Evolutionary conservation across 2,113 vertebrate species (phyloP), one percentile per base, ranked within the genome.

Genomic region (Litocranius walleri): DNA sequence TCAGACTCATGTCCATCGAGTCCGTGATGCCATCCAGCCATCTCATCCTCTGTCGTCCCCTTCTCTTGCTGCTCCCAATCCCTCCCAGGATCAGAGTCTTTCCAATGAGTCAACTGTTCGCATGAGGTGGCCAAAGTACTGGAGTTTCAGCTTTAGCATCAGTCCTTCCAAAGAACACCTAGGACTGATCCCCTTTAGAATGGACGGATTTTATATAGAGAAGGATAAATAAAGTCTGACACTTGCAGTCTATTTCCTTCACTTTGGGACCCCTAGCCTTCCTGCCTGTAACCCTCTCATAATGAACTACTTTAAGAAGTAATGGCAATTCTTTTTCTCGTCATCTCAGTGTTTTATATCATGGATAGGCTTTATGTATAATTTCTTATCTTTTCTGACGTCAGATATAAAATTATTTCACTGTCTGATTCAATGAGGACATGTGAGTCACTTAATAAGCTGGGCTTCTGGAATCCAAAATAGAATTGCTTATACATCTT

Each of bases 381-480:
- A 88, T 96, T 97, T 96, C 40, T 64, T 86, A 52, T 80, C 64
- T 94, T 91, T 96, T 92, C 16, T 80, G 33, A 93, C 45, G 6
- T 54, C 15, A 30, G 21, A 56, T 88, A 52, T 92, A 36, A 95
- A 90, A 52, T 86, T 43, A 92, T 71, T 94, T 88, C 93, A 52
- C 85, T 86, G 6, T 83, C 36, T 93, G 93, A 80, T 80, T 94
- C 33, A 91, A 0, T 90, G 94, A 86, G 84, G 43, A 92, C n/a
- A 85, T 7, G 4, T 30, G 61, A 89, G 10, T 36, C 23, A 43
- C 4, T 6, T 29, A 85, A 25, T 48, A 95, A 96, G 27, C 36
- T 36, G 48, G 33, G 50, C 5, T 88, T 97, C 81, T 90, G 74
- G 80, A 90, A 85, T 94, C 54, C 45, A 91, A 95, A 96, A 89